Percentiles rank a stretch among this genome's conserved stretches.
phyloP scores from a whole-genome alignment of 2,797 vertebrate species.

The Oreochromis grahami region DNA sequence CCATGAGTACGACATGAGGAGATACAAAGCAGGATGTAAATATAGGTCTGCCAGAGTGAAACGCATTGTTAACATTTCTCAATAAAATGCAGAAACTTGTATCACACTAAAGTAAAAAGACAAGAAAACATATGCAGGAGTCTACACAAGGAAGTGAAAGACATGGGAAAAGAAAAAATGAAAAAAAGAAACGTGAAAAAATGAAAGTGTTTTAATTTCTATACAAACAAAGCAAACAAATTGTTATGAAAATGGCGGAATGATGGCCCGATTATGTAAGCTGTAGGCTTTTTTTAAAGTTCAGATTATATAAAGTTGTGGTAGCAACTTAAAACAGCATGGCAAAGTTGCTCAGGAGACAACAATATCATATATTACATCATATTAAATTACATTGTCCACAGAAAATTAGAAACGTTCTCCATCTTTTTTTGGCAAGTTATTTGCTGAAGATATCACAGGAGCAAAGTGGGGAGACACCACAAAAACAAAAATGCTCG shows the following conservation, averaged over 20 bases:
- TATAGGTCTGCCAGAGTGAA: not conserved
- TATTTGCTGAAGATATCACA: not conserved
- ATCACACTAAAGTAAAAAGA: not conserved
- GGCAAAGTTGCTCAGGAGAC: not conserved
- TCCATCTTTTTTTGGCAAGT: not conserved
- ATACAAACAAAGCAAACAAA: accelerated
- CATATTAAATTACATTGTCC: not conserved
- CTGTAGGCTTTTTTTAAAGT: not conserved
- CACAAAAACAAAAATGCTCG: not conserved
- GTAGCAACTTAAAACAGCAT: not conserved
- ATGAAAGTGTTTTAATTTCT: not conserved
- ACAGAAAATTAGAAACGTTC: accelerated
- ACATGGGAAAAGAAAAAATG: not conserved
- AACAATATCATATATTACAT: not conserved
- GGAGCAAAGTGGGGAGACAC: not conserved
- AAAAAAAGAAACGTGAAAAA: not conserved
- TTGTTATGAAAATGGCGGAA: accelerated
- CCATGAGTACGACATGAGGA: not conserved
- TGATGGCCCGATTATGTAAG: accelerated
- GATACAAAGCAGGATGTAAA: not conserved
- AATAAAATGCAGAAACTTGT: not conserved
- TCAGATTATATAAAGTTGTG: not conserved
- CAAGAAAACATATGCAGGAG: not conserved
- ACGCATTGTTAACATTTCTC: not conserved
- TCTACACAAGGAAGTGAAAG: not conserved